These are phyloP conservation scores for Atta cephalotes DNA, from an alignment of 1,140 invertebrate genomes.

Conservation along the genomic window DNA sequence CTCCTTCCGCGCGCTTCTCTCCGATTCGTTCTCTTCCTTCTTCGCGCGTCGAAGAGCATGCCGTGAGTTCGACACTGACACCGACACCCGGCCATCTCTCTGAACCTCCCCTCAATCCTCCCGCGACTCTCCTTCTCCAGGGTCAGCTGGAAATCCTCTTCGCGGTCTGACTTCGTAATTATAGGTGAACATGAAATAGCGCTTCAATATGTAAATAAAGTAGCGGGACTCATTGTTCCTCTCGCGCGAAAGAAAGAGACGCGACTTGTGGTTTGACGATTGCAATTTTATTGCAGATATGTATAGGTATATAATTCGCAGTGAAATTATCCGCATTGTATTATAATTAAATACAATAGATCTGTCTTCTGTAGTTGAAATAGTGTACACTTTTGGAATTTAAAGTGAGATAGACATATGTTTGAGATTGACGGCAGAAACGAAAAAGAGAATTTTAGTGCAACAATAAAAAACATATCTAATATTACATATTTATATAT, in stretches of 20 bases:
- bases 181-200: constrained; percentile 54
- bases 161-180: constrained; percentile 37
- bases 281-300: constrained; percentile 6
- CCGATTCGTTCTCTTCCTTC: constrained; percentile 67
- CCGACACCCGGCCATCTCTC: constrained; percentile 48
- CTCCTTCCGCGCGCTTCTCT: constrained; percentile 61
- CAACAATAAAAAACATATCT: too few relatives aligned
- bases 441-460: too few relatives aligned
- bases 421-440: too few relatives aligned
- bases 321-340: not conserved
- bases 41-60: constrained; percentile 46
- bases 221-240: constrained; percentile 43
- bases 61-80: constrained; percentile 67
- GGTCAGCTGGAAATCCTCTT: constrained; percentile 31
- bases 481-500: not conserved
- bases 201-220: constrained; percentile 54
- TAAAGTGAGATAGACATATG: too few relatives aligned
- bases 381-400: too few relatives aligned
- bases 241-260: constrained; percentile 18
- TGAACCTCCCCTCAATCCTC: constrained; percentile 46
- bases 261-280: not conserved
- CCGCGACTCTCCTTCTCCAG: constrained; percentile 24
- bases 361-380: too few relatives aligned
- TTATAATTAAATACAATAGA: too few relatives aligned
- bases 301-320: not conserved